A percentile compares a stretch with the other conserved stretches of the same genome.
phyloP scores from a whole-genome alignment of 2,797 vertebrate species.

The Chiroxiphia lanceolata region DNA sequence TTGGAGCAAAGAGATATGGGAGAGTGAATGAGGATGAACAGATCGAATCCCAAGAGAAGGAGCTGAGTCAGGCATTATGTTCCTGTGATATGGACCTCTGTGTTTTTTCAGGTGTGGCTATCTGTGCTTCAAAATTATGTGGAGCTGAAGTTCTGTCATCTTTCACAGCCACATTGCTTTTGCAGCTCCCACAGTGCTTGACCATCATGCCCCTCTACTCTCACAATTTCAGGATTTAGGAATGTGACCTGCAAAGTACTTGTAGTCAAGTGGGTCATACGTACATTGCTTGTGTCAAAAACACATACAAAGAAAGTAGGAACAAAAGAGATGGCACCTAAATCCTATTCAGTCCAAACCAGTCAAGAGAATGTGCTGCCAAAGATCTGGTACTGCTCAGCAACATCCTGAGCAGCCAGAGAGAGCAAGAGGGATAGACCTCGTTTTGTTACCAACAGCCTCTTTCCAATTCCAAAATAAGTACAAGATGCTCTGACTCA shows the following conservation, averaged over 20 bases:
- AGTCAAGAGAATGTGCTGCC: background rate
- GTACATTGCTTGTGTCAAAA: background rate
- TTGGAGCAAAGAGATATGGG: background rate
- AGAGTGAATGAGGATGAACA: background rate
- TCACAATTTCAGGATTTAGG: background rate
- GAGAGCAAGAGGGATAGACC: background rate
- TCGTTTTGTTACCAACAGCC: background rate
- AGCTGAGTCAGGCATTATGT: background rate
- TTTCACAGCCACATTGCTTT: background rate
- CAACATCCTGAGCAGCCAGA: background rate
- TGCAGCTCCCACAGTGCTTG: background rate
- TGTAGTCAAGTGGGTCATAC: background rate
- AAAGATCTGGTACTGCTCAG: background rate
- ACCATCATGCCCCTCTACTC: accelerated
- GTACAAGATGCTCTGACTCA: background rate
- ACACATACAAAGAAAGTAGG: background rate
- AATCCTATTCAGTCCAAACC: background rate
- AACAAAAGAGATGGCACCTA: background rate
- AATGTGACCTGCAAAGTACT: background rate
- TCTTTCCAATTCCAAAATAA: background rate
- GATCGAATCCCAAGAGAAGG: background rate
- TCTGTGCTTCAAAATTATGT: background rate
- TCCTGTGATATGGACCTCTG: background rate
- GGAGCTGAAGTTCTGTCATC: background rate
- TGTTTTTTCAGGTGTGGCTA: background rate